Evolutionary conservation across 1,140 invertebrate species (phyloP).

Genomic region (Heliconius melpomene): DNA sequence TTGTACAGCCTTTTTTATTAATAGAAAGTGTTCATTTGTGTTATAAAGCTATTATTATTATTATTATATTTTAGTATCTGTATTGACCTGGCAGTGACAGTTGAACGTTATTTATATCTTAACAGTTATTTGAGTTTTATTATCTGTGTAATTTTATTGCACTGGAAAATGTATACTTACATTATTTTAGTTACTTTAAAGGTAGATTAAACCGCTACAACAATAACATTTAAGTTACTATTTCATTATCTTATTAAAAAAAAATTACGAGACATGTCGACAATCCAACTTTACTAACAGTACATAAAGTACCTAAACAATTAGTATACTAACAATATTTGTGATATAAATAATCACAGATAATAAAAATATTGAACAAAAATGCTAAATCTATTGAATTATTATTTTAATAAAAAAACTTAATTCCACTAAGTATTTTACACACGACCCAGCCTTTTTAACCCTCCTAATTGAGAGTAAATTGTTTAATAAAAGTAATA

Average conservation of each 20-base stretch:
- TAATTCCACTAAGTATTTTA: slow-evolving; percentile 47
- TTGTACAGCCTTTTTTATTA: neutral
- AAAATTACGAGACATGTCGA: neutral
- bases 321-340: slow-evolving; percentile 8
- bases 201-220: neutral
- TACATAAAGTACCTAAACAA: slow-evolving; percentile 1
- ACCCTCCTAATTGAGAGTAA: slow-evolving; percentile 28
- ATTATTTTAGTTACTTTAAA: neutral
- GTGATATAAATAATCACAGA: slow-evolving; percentile 28
- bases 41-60: slow-evolving; percentile 23
- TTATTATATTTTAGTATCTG: slow-evolving; percentile 9
- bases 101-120: slow-evolving; percentile 14
- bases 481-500: slow-evolving; percentile 31
- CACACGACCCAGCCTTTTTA: slow-evolving; percentile 67
- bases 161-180: slow-evolving; percentile 22
- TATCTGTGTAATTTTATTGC: slow-evolving; percentile 26
- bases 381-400: slow-evolving; percentile 11
- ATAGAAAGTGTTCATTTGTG: slow-evolving; percentile 15
- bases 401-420: slow-evolving; percentile 10
- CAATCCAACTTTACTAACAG: neutral
- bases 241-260: neutral
- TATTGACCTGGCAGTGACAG: slow-evolving; percentile 18
- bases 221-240: neutral
- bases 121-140: neutral
- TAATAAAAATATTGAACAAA: slow-evolving; percentile 19